Evolutionary conservation across 2,888 invertebrate genomes (phyloP).

Genomic region (Oxyscelio sp.): DNA sequence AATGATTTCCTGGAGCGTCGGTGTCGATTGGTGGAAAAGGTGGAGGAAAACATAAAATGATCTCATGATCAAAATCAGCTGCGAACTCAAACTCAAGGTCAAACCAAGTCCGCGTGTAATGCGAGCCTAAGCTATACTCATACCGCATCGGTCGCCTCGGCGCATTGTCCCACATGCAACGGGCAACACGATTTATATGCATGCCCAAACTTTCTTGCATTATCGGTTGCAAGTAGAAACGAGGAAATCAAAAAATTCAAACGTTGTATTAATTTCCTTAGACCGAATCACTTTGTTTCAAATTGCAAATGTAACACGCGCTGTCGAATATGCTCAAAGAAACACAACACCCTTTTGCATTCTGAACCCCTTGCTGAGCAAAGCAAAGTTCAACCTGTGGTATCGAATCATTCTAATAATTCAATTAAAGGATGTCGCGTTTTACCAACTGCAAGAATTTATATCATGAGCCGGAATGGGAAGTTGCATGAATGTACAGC

Average conservation of each 20-base stretch:
- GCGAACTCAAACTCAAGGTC: neutral
- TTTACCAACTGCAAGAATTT: constrained; percentile 6
- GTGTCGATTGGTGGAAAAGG: constrained; percentile 21
- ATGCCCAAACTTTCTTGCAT: constrained; percentile 14
- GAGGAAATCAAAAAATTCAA: constrained; percentile 26
- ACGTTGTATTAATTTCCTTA: constrained; percentile 41
- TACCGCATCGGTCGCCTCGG: neutral
- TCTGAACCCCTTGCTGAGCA: neutral
- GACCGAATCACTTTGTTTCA: neutral
- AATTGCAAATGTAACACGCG: neutral
- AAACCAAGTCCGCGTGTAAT: neutral
- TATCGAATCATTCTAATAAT: neutral
- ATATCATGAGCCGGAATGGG: neutral
- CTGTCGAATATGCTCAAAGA: constrained; percentile 20
- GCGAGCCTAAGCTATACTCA: neutral
- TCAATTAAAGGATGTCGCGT: neutral
- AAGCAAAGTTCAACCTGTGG: neutral
- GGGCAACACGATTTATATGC: constrained; percentile 25
- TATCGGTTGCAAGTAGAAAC: constrained; percentile 13
- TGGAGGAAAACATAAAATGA: constrained; percentile 35
- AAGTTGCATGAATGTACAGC: neutral
- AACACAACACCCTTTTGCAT: constrained; percentile 36
- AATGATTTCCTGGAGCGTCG: constrained; percentile 1
- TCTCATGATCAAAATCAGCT: neutral
- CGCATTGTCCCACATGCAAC: constrained; percentile 16